Base-by-base conservation (phyloP, 1,140 invertebrate species). In the Nasonia longicornis region DNA sequence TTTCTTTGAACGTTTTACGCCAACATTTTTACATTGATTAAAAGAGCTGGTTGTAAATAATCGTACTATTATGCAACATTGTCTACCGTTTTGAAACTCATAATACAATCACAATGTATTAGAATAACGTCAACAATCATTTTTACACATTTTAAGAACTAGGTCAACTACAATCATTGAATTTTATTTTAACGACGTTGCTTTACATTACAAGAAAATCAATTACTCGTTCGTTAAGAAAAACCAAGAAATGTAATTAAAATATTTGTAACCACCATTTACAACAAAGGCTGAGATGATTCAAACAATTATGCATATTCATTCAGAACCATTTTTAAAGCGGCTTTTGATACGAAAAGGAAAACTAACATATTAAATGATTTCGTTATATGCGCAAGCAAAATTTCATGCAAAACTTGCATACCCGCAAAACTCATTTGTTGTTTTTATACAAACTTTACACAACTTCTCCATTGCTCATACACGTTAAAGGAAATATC, bases 281-380 rank as follows among this genome's bases (percentile, higher is more conserved):
- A 58, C 14, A 58, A 20, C 2, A 58, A 58, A 20, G 16, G 7
- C 31, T 58, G 16, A n/a, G 6, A 16, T n/a, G 20, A 58, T 58
- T 3, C 6, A 58, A 58, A 58, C 20, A 58, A 58, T 58, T 58
- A 58, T 58, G 52, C 20, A 16, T 16, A 58, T n/a, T n/a, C 52
- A 20, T 58, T 4, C 26, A 16, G 8, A 48, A 58, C 31, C 52
- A 58, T 63, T 79, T 16, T 72, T 63, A 63, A 58, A 79, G 71
- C 77, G 38, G 8, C 67, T 74, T 74, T 69, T 8, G 0, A 8
- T 66, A 35, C 29, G 26, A 75, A 80, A 76, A 80, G 2, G 16
- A 80, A 52, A 31, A n/a, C 70, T 81, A 70, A 64, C 63, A 77
- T 77, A 77, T 71, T 11, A 71, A 71, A 81, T 67, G 35, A 64